These are phyloP conservation scores for Phrynosoma platyrhinos DNA, from an alignment of 2,113 vertebrate species.

Conservation along the genomic window DNA sequence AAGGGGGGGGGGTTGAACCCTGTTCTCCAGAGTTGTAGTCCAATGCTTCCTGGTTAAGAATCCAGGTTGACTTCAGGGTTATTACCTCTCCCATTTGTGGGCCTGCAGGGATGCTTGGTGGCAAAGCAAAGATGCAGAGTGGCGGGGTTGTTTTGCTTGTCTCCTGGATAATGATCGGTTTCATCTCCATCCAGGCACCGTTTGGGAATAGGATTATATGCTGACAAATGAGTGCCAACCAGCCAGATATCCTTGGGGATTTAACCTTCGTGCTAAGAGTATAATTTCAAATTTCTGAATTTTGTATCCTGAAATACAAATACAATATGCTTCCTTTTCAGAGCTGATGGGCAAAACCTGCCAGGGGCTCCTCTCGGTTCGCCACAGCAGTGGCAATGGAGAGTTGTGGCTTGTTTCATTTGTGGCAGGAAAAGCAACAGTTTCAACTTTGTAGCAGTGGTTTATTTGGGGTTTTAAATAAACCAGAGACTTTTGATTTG, in stretches of 20 bases:
- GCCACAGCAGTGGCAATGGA: neutral
- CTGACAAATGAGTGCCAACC: constrained; percentile 30
- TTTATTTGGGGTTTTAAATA: neutral
- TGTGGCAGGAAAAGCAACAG: constrained; percentile 6
- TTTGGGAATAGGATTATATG: neutral
- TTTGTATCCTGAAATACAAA: too few species aligned
- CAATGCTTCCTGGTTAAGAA: neutral
- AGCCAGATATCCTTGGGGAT: neutral
- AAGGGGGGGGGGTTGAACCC: too few species aligned
- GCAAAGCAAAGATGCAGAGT: fast-evolving
- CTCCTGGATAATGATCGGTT: fast-evolving
- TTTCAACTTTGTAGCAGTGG: neutral
- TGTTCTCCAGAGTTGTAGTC: too few species aligned
- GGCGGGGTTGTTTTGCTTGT: fast-evolving
- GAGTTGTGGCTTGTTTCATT: neutral
- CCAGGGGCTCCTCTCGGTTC: neutral
- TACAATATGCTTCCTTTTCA: neutral
- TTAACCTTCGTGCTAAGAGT: neutral
- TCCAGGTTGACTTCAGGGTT: neutral
- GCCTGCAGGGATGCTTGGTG: fast-evolving
- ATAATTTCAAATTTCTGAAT: neutral
- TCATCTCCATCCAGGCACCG: neutral
- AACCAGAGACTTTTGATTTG: neutral
- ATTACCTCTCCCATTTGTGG: neutral
- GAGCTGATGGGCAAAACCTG: neutral